A percentile compares a stretch with the other conserved stretches of the same genome.
Conservation (phyloP, 2,888 invertebrate genomes). For the Sarcophaga rosellei region DNA sequence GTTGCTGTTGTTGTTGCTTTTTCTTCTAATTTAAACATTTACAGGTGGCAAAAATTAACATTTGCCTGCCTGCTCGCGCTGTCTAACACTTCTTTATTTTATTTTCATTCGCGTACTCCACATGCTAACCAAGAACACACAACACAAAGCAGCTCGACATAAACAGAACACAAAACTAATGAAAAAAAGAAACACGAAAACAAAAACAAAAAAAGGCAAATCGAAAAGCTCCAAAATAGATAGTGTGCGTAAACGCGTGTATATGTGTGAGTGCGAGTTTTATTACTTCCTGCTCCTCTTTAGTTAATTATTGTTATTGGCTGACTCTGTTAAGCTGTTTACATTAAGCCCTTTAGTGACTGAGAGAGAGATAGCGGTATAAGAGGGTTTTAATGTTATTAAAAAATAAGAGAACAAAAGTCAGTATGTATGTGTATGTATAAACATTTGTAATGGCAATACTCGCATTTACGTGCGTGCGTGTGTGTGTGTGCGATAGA, state of each 20-base stretch:
- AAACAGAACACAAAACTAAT: slow-evolving; percentile 31
- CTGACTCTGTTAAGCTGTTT: not conserved
- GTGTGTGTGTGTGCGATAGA: not conserved
- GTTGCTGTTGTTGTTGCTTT: not conserved
- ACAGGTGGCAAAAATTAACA: slow-evolving; percentile 66
- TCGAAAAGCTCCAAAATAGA: slow-evolving; percentile 42
- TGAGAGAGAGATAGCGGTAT: not conserved
- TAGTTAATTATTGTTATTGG: slow-evolving; percentile 37
- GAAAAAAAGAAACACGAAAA: not conserved
- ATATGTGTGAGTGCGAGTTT: slow-evolving; percentile 42
- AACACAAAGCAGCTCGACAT: not conserved
- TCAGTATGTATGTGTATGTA: not conserved
- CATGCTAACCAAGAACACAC: slow-evolving; percentile 30
- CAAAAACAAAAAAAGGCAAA: not conserved
- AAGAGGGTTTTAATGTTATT: not conserved
- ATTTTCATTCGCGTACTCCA: slow-evolving; percentile 24
- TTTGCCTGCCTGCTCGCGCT: slow-evolving; percentile 36
- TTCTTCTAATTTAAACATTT: slow-evolving; percentile 49
- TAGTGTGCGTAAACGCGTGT: slow-evolving; percentile 44
- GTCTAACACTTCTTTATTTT: slow-evolving; percentile 47
- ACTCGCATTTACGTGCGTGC: not conserved
- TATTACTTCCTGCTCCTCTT: slow-evolving; percentile 64
- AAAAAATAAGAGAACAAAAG: not conserved
- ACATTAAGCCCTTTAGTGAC: not conserved
- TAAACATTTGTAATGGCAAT: slow-evolving; percentile 8